These are phyloP conservation scores for Xenopus borealis DNA, from an alignment of 2,113 vertebrate species.

Conservation along the genomic window DNA sequence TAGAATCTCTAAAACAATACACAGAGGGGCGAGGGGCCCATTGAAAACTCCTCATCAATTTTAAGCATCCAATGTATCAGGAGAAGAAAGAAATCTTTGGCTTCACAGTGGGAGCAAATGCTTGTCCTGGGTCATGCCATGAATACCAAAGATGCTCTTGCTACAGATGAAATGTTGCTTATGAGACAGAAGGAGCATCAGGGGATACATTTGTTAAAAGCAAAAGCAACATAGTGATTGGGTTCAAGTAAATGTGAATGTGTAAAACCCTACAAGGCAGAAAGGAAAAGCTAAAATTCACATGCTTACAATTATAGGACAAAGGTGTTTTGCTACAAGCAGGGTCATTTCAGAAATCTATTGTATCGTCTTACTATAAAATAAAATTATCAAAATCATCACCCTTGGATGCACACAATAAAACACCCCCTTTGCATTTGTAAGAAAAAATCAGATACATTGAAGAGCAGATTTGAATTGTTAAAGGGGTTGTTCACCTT, in stretches of 20 bases:
- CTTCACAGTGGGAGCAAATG: conserved; percentile 21
- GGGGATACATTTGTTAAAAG: conserved; percentile 41
- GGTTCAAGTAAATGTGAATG: conserved; percentile 38
- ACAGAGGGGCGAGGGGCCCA: conserved; percentile 2
- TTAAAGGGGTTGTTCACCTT: too few relatives aligned
- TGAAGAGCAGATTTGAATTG: too few relatives aligned
- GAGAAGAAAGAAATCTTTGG: conserved; percentile 11
- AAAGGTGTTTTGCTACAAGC: conserved; percentile 2
- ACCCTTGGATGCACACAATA: too few relatives aligned
- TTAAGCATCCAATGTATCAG: conserved; percentile 23
- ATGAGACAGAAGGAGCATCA: conserved; percentile 42
- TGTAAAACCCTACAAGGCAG: conserved; percentile 16
- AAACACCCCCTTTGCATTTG: too few relatives aligned
- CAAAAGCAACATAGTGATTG: conserved; percentile 44
- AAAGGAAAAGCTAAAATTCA: neutral
- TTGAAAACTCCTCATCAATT: conserved; percentile 28
- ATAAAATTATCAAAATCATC: too few relatives aligned
- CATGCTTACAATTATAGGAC: conserved; percentile 18
- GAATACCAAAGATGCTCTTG: conserved; percentile 33
- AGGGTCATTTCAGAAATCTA: neutral
- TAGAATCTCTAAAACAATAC: conserved; percentile 6
- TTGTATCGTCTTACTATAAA: too few relatives aligned
- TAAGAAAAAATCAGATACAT: too few relatives aligned
- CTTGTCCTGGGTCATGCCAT: conserved; percentile 28
- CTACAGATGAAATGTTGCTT: conserved; percentile 32